These are phyloP conservation scores for Scaptomyza polygonia DNA, from an alignment of 2,888 invertebrate species.

Conservation along the genomic window DNA sequence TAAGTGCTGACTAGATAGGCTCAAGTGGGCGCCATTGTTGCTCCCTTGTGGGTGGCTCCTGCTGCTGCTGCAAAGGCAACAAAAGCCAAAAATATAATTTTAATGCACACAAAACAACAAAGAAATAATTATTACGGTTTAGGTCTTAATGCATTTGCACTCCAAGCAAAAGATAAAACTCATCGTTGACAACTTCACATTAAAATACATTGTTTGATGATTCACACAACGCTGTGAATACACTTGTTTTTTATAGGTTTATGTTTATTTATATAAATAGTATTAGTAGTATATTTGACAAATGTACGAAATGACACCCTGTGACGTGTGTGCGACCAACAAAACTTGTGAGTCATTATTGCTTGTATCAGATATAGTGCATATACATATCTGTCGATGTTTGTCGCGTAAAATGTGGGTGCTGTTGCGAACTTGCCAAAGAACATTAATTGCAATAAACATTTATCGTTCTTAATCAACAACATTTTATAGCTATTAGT, in stretches of 20 bases:
- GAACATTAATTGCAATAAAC: conserved; percentile 43
- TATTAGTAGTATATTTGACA: conserved; percentile 51
- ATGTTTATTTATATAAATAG: conserved; percentile 18
- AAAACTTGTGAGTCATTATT: conserved; percentile 44
- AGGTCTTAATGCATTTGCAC: conserved; percentile 53
- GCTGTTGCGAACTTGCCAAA: conserved; percentile 42
- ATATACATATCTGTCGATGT: neutral
- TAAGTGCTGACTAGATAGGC: conserved; percentile 51
- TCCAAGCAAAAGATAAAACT: neutral
- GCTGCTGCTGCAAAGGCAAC: conserved; percentile 11
- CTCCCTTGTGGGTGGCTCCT: conserved; percentile 45
- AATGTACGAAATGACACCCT: conserved; percentile 46
- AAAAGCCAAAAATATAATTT: conserved; percentile 52
- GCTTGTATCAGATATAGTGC: conserved; percentile 14
- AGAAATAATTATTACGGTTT: neutral
- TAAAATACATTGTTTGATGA: conserved; percentile 36
- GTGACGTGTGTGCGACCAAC: conserved; percentile 58
- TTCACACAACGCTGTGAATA: conserved; percentile 34
- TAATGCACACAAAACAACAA: conserved; percentile 52
- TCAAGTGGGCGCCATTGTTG: conserved; percentile 62
- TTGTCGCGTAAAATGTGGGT: conserved; percentile 28
- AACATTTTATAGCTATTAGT: conserved; percentile 20
- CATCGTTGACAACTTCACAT: conserved; percentile 45
- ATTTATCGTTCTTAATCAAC: conserved; percentile 28
- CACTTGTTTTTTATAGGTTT: conserved; percentile 15